Conservation (phyloP, 2,113 vertebrate genomes). For the Urocolius indicus region DNA sequence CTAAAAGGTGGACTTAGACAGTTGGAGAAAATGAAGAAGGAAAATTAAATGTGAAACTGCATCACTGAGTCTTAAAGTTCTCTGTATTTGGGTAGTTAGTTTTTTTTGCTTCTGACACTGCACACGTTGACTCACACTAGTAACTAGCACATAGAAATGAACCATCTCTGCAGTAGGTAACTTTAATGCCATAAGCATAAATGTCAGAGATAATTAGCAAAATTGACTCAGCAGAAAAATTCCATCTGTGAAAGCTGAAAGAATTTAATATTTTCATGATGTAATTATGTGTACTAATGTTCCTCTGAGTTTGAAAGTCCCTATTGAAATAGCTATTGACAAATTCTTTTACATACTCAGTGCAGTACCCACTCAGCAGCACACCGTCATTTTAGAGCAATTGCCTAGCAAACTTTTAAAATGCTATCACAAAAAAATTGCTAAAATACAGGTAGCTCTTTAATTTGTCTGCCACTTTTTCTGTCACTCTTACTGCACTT, state of each 20-base stretch:
- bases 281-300: conserved; percentile 14
- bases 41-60: neutral
- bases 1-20: neutral
- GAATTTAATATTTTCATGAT: conserved; percentile 65
- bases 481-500: conserved; percentile 74
- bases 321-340: conserved; percentile 48
- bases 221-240: neutral
- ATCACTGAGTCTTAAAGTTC: neutral
- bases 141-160: neutral
- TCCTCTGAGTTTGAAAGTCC: conserved; percentile 24
- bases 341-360: conserved; percentile 60
- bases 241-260: conserved; percentile 59
- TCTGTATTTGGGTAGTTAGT: neutral
- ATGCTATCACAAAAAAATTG: conserved; percentile 78
- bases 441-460: conserved; percentile 77
- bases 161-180: neutral
- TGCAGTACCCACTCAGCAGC: conserved; percentile 56
- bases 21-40: neutral
- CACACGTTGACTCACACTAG: neutral
- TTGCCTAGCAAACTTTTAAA: conserved; percentile 74
- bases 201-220: conserved; percentile 47
- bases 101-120: neutral
- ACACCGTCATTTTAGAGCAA: conserved; percentile 72
- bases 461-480: conserved; percentile 77
- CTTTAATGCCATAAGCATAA: neutral